phyloP scores from a whole-genome alignment of 2,888 invertebrate species.

The Tetanocera ferruginea region DNA sequence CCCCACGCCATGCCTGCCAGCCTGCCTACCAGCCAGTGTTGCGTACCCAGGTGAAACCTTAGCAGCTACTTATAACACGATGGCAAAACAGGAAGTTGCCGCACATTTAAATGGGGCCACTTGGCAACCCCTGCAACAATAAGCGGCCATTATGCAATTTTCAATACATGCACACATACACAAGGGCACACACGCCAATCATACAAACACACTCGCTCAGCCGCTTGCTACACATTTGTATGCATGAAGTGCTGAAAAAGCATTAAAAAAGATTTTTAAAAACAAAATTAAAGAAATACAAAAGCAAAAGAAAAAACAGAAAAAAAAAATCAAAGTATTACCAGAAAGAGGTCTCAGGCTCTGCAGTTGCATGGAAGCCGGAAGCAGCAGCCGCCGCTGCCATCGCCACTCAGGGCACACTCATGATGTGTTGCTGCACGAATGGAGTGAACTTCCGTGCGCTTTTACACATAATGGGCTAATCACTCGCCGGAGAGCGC shows the following conservation, averaged over 20 bases:
- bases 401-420: conserved; percentile 34
- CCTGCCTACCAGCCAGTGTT: neutral
- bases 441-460: conserved; percentile 38
- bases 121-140: conserved; percentile 37
- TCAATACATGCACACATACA: conserved; percentile 13
- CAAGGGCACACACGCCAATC: neutral
- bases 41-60: conserved; percentile 34
- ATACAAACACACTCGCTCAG: neutral
- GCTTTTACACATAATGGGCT: conserved; percentile 35
- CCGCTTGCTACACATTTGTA: neutral
- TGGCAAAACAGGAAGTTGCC: conserved; percentile 36
- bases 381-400: conserved; percentile 37
- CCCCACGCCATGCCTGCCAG: neutral
- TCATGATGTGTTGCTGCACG: conserved; percentile 41
- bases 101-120: conserved; percentile 41
- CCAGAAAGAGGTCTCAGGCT: conserved; percentile 24
- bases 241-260: neutral
- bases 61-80: conserved; percentile 40
- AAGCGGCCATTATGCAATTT: conserved; percentile 38
- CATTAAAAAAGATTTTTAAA: neutral
- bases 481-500: conserved; percentile 31
- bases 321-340: neutral
- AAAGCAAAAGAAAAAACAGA: neutral
- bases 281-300: neutral
- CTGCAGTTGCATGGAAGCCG: conserved; percentile 26